Evolutionary conservation across 2,113 vertebrate genomes (phyloP).

Genomic region (Calidris pygmaea): DNA sequence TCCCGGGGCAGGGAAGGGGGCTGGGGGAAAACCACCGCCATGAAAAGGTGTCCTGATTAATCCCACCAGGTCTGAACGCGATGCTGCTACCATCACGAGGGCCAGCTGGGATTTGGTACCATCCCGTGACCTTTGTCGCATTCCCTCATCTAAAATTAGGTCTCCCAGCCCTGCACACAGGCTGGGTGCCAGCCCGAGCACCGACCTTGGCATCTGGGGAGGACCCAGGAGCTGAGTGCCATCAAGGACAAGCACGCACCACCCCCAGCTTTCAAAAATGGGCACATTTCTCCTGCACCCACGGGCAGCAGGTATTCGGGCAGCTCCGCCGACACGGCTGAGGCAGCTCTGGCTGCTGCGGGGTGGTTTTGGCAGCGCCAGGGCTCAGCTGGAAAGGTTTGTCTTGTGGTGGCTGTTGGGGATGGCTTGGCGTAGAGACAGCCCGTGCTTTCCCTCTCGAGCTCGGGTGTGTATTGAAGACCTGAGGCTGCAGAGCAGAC

Average conservation of each 20-base stretch:
- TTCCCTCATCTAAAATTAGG: constrained; percentile 36
- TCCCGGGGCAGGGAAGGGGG: not conserved
- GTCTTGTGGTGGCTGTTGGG: not conserved
- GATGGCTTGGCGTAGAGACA: not conserved
- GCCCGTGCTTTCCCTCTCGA: rapidly evolving
- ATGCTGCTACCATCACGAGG: not conserved
- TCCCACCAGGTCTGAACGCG: not conserved
- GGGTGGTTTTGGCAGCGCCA: not conserved
- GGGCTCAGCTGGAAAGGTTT: not conserved
- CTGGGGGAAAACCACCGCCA: not conserved
- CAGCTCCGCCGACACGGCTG: rapidly evolving
- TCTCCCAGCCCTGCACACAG: not conserved
- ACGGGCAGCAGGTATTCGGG: rapidly evolving
- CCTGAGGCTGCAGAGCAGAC: not conserved
- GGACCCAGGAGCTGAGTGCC: not conserved
- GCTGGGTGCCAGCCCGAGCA: not conserved
- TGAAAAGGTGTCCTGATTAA: not conserved
- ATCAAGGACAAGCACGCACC: not conserved
- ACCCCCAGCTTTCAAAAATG: not conserved
- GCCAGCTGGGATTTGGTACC: not conserved
- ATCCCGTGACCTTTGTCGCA: not conserved
- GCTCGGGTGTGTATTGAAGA: not conserved
- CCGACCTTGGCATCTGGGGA: rapidly evolving
- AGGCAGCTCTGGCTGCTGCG: not conserved
- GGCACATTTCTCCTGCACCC: not conserved